Evolutionary conservation across 2,797 vertebrate genomes (phyloP).

Genomic region (Parauchenoglanis ngamensis): DNA sequence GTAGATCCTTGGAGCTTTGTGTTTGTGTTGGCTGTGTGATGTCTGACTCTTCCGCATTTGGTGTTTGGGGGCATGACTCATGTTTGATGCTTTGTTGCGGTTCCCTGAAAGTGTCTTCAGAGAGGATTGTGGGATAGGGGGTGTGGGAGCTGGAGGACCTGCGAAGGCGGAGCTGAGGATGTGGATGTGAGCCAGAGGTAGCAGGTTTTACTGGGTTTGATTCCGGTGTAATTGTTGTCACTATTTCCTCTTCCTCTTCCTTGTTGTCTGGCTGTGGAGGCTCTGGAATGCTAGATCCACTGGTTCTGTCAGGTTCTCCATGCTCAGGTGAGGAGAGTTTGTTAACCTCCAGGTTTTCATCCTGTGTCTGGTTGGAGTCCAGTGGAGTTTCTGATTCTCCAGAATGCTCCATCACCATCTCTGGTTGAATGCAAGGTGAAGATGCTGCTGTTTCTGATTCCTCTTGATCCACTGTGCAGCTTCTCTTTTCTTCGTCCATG

Average conservation of each 20-base stretch:
- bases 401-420: neutral
- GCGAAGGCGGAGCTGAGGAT: constrained; percentile 65
- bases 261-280: neutral
- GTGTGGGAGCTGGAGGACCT: constrained; percentile 64
- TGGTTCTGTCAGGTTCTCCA: neutral
- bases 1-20: constrained; percentile 11
- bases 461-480: neutral
- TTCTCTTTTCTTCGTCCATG: constrained; percentile 8
- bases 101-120: constrained; percentile 69
- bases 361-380: neutral
- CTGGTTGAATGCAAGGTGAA: neutral
- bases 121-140: constrained; percentile 60
- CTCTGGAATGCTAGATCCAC: constrained; percentile 27
- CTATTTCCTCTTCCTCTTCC: neutral
- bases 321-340: neutral
- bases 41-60: neutral
- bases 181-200: constrained; percentile 49
- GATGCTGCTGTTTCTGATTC: neutral
- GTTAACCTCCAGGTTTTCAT: neutral
- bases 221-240: neutral
- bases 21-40: neutral
- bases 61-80: neutral
- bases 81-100: constrained; percentile 53
- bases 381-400: constrained; percentile 2
- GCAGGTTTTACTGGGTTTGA: constrained; percentile 11